A percentile compares a stretch with the other conserved stretches of the same genome.
These are phyloP conservation scores for Cladorhizidae sp. DNA, from an alignment of 37 sponge, comb jelly and placozoan genomes.

Conservation along the genomic window DNA sequence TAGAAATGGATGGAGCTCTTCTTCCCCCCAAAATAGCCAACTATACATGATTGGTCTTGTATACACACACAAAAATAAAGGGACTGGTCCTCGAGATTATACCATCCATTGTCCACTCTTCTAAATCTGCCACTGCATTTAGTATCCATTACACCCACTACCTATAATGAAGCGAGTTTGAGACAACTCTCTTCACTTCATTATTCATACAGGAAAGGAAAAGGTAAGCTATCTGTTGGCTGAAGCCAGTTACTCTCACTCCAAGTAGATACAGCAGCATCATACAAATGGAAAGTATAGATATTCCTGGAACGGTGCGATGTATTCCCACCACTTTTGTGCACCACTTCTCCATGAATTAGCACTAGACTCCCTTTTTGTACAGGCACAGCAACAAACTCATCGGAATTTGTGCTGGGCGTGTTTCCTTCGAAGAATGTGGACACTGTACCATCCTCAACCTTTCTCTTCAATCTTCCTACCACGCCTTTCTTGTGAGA, in stretches of 20 bases:
- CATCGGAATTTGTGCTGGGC: conserved; percentile 36
- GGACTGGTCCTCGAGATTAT: too few species aligned
- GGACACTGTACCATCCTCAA: conserved; percentile 21
- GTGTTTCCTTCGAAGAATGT: conserved; percentile 46
- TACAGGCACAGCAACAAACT: conserved; percentile 74
- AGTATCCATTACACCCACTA: too few species aligned
- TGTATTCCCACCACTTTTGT: conserved; percentile 81
- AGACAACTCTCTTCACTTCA: too few species aligned
- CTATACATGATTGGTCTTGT: too few species aligned
- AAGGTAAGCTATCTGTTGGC: conserved; percentile 72
- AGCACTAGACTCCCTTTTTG: conserved; percentile 87
- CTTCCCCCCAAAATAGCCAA: too few species aligned
- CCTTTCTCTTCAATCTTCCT: conserved; percentile 36
- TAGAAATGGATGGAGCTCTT: too few species aligned
- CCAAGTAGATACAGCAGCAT: conserved; percentile 81
- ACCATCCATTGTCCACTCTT: too few species aligned
- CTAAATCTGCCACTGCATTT: too few species aligned
- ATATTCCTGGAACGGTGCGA: conserved; percentile 84
- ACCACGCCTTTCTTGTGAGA: conserved; percentile 68
- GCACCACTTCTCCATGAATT: conserved; percentile 92
- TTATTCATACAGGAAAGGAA: conserved; percentile 68
- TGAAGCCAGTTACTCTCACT: conserved; percentile 94
- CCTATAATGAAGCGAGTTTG: too few species aligned
- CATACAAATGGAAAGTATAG: conserved; percentile 97
- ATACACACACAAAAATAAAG: too few species aligned